A percentile compares a stretch with the other conserved stretches of the same genome.
Conservation (phyloP, 2,888 invertebrate genomes). For the Xylota sylvarum region DNA sequence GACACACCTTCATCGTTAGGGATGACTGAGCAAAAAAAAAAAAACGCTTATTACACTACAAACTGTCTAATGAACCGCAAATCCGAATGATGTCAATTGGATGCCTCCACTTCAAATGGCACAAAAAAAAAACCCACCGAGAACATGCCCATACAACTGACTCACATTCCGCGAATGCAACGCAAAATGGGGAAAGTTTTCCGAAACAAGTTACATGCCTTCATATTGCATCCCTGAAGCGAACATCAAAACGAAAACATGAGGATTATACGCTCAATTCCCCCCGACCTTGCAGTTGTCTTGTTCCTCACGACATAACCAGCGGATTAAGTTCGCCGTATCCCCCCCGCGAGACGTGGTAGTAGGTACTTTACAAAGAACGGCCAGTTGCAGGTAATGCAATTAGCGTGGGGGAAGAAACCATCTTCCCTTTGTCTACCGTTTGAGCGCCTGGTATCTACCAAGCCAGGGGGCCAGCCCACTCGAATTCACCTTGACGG, state of each 20-base stretch:
- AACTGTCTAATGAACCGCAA: background rate
- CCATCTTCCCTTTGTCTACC: background rate
- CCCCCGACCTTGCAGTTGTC: background rate
- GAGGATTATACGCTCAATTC: constrained; percentile 14
- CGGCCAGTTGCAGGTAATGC: constrained; percentile 20
- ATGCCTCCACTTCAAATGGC: background rate
- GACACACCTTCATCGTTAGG: no score
- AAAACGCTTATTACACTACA: no score
- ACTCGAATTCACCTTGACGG: constrained; percentile 59
- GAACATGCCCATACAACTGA: background rate
- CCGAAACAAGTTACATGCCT: background rate
- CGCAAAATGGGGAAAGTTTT: background rate
- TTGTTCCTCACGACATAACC: background rate
- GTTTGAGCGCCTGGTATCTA: background rate
- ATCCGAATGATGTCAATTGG: no score
- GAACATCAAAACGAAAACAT: background rate
- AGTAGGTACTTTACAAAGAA: constrained; percentile 2
- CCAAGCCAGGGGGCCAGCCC: background rate
- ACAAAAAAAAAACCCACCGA: background rate
- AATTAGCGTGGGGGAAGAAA: constrained; percentile 31
- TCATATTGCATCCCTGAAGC: constrained; percentile 15
- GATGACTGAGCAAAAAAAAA: no score
- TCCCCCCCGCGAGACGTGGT: constrained; percentile 1
- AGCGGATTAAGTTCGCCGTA: constrained; percentile 26
- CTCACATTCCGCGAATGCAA: background rate